Base-by-base conservation (phyloP, 2,113 vertebrate species). In the Cromileptes altivelis region DNA sequence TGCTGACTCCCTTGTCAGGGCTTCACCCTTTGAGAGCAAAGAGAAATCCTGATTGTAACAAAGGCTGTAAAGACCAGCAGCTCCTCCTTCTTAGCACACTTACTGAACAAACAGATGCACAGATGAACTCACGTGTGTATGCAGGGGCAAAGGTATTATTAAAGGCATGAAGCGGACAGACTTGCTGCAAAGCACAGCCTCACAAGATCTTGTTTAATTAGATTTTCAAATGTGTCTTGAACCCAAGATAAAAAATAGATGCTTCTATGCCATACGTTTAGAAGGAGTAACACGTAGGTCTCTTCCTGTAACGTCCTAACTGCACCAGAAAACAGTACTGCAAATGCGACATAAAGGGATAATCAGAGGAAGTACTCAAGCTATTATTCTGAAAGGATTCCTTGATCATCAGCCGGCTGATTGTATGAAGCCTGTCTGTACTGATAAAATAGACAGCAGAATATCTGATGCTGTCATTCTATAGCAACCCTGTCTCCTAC, bases 21-120 rank as follows among this genome's bases (percentile, higher is more conserved):
- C 70, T 76, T 79, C 74, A 65, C 19, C 56, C 70, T 63, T 52
- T 42, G 71, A 17, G 65, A 68, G 80, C 53, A 67, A 56, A 86
- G 25, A 87, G 45, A 78, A 80, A 80, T 62, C 50, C 60, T 49
- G 52, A 79, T 86, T 37, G 68, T 75, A 65, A 74, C 47, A 18
- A 72, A 30, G 62, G 75, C 74, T 69, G 25, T 47, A 55, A 75
- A 78, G 65, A 37, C 61, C 3, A 25, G 68, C 49, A 63, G 70
- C 64, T 64, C 58, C n/a, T 71, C 69, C 70, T 71, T 56, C 76
- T 65, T 42, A 45, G 57, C 60, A 65, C 45, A 60, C 10, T 14
- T 7, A 40, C 5, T 23, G 49, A 62, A 79, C 68, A 40, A 27
- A 82, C 50, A 23, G 37, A 61, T 18, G 58, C 30, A 17, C 5